Evolutionary conservation across 2,888 invertebrate genomes (phyloP).

Genomic region (Pegoplata infirma): DNA sequence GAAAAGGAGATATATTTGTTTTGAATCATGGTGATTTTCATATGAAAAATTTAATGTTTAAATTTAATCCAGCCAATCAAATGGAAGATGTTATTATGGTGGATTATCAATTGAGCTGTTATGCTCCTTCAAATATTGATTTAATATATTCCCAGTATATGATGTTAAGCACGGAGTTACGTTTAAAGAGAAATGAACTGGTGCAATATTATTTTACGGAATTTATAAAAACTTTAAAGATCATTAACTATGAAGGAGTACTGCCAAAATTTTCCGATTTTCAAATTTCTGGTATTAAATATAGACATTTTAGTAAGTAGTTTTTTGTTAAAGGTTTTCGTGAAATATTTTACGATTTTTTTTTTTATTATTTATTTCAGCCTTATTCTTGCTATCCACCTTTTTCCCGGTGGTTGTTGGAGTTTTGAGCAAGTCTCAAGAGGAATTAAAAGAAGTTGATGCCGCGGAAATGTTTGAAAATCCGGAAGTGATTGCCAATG

Average conservation of each 20-base stretch:
- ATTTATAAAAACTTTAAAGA: constrained; percentile 55
- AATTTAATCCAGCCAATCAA: constrained; percentile 37
- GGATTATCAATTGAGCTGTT: constrained; percentile 62
- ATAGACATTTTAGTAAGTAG: constrained; percentile 59
- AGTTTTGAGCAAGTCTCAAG: not conserved
- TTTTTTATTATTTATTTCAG: constrained; percentile 17
- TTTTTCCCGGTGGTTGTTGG: constrained; percentile 9
- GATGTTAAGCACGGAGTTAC: constrained; percentile 53
- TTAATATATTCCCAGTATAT: constrained; percentile 58
- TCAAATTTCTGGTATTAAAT: constrained; percentile 58
- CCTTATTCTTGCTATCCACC: constrained; percentile 5
- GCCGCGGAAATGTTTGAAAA: constrained; percentile 12
- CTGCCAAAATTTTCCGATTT: constrained; percentile 60
- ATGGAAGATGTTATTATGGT: constrained; percentile 51
- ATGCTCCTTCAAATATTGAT: constrained; percentile 60
- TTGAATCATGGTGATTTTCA: constrained; percentile 73
- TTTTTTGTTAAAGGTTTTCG: not conserved
- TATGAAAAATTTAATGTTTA: constrained; percentile 70
- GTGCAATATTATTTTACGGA: constrained; percentile 62
- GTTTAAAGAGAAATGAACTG: constrained; percentile 53
- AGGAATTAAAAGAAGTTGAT: constrained; percentile 37
- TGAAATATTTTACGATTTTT: too few relatives aligned
- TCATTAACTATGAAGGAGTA: constrained; percentile 59
- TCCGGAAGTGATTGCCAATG: constrained; percentile 5
- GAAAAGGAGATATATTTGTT: constrained; percentile 59